A percentile compares a stretch with the other conserved stretches of the same genome.
Evolutionary conservation across 1,140 invertebrate species (phyloP).

Genomic region (Hyles euphorbiae): DNA sequence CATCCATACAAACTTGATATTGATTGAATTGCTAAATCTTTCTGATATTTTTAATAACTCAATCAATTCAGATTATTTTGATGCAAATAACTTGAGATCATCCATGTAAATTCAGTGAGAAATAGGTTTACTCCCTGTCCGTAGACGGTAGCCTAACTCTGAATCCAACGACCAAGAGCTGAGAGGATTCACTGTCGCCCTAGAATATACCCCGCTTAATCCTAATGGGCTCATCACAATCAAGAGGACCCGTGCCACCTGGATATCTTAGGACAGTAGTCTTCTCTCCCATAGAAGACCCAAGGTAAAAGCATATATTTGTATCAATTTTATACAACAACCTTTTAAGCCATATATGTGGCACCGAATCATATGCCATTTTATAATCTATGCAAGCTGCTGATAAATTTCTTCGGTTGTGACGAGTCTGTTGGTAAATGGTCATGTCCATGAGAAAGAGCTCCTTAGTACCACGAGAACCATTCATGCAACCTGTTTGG

Average conservation of each 20-base stretch:
- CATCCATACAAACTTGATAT: constrained; percentile 17
- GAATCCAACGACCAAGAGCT: neutral
- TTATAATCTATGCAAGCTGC: constrained; percentile 16
- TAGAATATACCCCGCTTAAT: constrained; percentile 28
- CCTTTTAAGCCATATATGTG: constrained; percentile 11
- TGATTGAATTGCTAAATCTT: constrained; percentile 15
- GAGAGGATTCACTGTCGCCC: constrained; percentile 25
- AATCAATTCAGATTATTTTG: constrained; percentile 7
- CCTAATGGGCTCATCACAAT: neutral
- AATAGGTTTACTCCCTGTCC: neutral
- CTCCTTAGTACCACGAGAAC: constrained; percentile 9
- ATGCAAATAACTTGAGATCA: constrained; percentile 14
- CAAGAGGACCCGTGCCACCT: neutral
- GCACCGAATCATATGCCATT: constrained; percentile 12
- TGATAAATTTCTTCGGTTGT: constrained; percentile 2
- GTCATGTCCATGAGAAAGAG: constrained; percentile 14
- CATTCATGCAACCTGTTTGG: constrained; percentile 16
- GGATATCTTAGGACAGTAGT: constrained; percentile 12
- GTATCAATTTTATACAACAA: constrained; percentile 13
- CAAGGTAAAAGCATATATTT: neutral
- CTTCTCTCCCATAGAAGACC: constrained; percentile 11
- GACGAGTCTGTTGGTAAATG: constrained; percentile 3
- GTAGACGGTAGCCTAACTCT: neutral
- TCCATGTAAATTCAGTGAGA: constrained; percentile 20
- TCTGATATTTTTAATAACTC: constrained; percentile 15